Percentiles rank a stretch among this genome's conserved stretches.
Conservation (phyloP, 2,888 invertebrate genomes). For the Tenthredo livida region DNA sequence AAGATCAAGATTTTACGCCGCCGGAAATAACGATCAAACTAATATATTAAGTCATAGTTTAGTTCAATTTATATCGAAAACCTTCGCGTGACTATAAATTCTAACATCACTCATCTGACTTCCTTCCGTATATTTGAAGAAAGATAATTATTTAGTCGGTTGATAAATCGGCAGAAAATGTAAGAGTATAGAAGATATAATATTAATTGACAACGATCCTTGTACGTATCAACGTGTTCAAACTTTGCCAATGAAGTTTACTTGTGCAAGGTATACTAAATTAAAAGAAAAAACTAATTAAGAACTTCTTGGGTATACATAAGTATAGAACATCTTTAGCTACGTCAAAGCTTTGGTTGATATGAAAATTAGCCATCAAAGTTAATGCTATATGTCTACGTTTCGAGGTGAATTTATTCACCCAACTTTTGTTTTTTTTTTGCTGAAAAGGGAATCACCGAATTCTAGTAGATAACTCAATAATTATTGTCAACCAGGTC, state of each 20-base stretch:
- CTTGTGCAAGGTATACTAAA: no score
- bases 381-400: background rate
- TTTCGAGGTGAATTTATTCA: background rate
- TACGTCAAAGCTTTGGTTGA: slow-evolving; percentile 7
- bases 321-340: background rate
- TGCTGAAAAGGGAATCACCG: background rate
- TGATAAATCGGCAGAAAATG: background rate
- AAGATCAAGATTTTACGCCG: background rate
- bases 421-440: background rate
- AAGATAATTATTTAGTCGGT: background rate
- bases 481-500: background rate
- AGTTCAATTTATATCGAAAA: background rate
- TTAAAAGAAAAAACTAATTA: slow-evolving; percentile 5
- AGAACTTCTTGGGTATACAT: background rate
- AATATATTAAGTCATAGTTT: background rate
- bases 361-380: slow-evolving; percentile 10
- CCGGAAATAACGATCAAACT: background rate
- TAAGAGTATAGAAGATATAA: background rate
- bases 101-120: background rate
- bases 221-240: background rate
- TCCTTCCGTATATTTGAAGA: background rate
- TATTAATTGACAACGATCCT: background rate
- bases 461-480: background rate
- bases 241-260: background rate
- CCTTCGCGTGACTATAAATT: background rate